These are phyloP conservation scores for Stegophylla sp. DNA, from an alignment of 2,888 invertebrate species.

Conservation along the genomic window DNA sequence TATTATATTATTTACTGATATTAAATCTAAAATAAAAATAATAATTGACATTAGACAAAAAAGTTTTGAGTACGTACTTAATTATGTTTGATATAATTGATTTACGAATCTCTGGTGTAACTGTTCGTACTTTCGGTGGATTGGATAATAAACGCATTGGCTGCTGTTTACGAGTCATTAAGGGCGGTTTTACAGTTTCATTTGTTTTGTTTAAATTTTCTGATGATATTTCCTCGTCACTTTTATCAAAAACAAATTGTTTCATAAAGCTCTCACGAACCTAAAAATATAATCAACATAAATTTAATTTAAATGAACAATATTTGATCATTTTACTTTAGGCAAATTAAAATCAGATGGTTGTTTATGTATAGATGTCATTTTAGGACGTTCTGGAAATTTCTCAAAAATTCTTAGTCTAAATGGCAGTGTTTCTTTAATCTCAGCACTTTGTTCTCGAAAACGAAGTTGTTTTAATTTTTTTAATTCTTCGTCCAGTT, in stretches of 20 bases:
- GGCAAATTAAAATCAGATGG: slow-evolving; percentile 90
- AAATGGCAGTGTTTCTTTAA: slow-evolving; percentile 95
- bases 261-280: slow-evolving; percentile 98
- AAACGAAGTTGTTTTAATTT: slow-evolving; percentile 97
- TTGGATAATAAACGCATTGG: slow-evolving; percentile 81
- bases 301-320: no score
- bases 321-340: slow-evolving; percentile 70
- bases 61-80: slow-evolving; percentile 70
- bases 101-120: slow-evolving; percentile 79
- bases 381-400: slow-evolving; percentile 97
- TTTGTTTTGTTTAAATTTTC: slow-evolving; percentile 67
- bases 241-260: slow-evolving; percentile 90
- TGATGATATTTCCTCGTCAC: slow-evolving; percentile 75
- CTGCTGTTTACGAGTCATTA: slow-evolving; percentile 82
- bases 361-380: slow-evolving; percentile 93
- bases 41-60: neutral
- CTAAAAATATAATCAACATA: slow-evolving; percentile 64
- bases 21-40: neutral
- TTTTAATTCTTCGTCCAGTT: slow-evolving; percentile 98
- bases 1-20: neutral
- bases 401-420: slow-evolving; percentile 95
- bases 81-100: slow-evolving; percentile 86
- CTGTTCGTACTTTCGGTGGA: slow-evolving; percentile 82
- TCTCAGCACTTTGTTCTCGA: slow-evolving; percentile 96
- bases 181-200: slow-evolving; percentile 76